Evolutionary conservation across 2,888 invertebrate genomes (phyloP), one percentile per base, ranked within the genome.

Genomic region (Lumbricus terrestris): DNA sequence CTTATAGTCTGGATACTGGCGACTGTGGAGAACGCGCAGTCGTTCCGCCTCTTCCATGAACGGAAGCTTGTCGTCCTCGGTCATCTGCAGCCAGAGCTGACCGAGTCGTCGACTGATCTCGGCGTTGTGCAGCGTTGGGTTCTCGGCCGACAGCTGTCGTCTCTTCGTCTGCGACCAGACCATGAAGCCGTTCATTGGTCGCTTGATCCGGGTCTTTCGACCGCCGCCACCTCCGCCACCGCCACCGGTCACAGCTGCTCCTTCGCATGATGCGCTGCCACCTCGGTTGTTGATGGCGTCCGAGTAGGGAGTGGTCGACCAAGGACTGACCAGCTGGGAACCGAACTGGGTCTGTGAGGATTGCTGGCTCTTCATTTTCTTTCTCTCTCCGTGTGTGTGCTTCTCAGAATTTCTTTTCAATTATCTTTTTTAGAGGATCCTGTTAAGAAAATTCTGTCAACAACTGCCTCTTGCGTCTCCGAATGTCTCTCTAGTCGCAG

Each of bases 171-270:
- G 98, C 92, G 98, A 98, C 98, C 98, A 99, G 90, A 99, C 98
- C 98, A 99, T 98, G 96, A 98, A 98, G 92, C 98, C 98, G 95
- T 99, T 99, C 99, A 99, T 99, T 91, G 99, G 99, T 94, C 99
- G 96, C 96, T 99, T 99, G 95, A 99, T 98, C 96, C 99, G 98
- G 95, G 98, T 98, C 88, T 98, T 97, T 95, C 98, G 97, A 96
- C 35, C n/a, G n/a, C n/a, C n/a, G n/a, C n/a, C n/a, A n/a, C n/a
- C n/a, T n/a, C n/a, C n/a, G n/a, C n/a, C n/a, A n/a, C n/a, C n/a
- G n/a, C n/a, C n/a, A n/a, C n/a, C 85, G 85, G 85, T 23, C 11
- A 33, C 85, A 23, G 85, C 35, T n/a, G n/a, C 35, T 37, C 34
- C 85, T 23, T 85, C 85, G 6, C 35, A 37, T 8, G 85, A 37